These are phyloP conservation scores for Tauraco hartlaubi DNA, from an alignment of 2,797 vertebrate genomes.

Conservation along the genomic window DNA sequence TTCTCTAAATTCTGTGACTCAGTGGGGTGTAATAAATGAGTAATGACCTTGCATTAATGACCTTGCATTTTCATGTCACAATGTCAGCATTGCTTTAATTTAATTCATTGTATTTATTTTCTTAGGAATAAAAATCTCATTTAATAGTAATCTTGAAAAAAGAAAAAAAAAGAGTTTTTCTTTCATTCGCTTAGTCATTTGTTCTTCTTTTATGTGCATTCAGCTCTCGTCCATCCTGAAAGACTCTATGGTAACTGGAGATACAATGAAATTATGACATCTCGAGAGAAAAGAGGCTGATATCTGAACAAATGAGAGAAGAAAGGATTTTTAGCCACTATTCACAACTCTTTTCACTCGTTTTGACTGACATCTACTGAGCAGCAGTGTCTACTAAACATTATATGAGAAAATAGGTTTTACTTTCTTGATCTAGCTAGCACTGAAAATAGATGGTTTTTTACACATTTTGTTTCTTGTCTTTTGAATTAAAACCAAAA, in stretches of 20 bases:
- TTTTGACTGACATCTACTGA: constrained; percentile 15
- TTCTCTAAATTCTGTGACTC: constrained; percentile 7
- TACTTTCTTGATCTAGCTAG: background rate
- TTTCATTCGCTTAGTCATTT: background rate
- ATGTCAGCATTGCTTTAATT: constrained; percentile 6
- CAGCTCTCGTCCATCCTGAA: constrained; percentile 7
- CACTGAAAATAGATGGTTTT: constrained; percentile 1
- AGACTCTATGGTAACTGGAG: background rate
- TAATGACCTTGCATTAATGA: background rate
- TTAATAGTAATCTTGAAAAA: background rate
- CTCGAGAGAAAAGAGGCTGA: constrained; percentile 25
- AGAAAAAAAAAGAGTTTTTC: background rate
- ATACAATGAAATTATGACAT: constrained; percentile 35
- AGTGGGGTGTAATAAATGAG: background rate
- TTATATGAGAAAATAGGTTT: constrained; percentile 4
- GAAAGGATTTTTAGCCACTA: constrained; percentile 31
- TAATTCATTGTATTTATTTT: constrained; percentile 20
- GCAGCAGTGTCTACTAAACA: background rate
- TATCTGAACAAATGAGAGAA: constrained; percentile 41
- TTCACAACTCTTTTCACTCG: background rate
- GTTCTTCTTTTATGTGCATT: constrained; percentile 21
- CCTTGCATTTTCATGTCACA: constrained; percentile 16
- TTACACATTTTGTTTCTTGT: background rate
- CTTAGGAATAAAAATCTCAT: constrained; percentile 5
- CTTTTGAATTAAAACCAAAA: constrained; percentile 53